Base-by-base conservation (phyloP, 53 echinoderm and acorn worm species). In the Echinometra lucunter region DNA sequence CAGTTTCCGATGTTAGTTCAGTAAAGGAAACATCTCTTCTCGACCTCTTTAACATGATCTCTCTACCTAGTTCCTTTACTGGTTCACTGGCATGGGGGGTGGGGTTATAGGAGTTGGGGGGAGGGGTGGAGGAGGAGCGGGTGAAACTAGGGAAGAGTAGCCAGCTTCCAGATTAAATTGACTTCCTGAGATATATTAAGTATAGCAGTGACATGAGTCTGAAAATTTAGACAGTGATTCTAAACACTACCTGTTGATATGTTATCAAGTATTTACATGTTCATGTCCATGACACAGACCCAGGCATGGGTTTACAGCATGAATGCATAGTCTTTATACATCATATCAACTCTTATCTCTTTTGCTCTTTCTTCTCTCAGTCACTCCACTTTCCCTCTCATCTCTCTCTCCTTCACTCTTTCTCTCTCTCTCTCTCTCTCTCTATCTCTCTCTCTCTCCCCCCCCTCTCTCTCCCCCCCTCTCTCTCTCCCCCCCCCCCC, bases 81-180 rank as follows among this genome's bases (percentile, higher is more conserved):
- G 44, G 80, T 80, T 80, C 80, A 80, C 44, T 38, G 70, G 11
- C 34, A n/a, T n/a, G n/a, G n/a, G n/a, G n/a, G 53, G 45, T 23
- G 82, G 82, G n/a, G n/a, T n/a, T n/a, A n/a, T n/a, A n/a, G n/a
- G n/a, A n/a, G n/a, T n/a, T n/a, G n/a, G n/a, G n/a, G 44, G 82
- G 45, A 5, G 82, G 82, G 82, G 42, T 0, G 3, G 82, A 9
- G 49, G 53, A 4, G 53, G 53, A 13, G 53, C 13, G 53, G 53
- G 53, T 53, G 4, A 53, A 88, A 3, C 19, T 13, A 58, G 47
- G 60, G 60, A 89, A 60, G 89, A 89, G 60, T 37, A 89, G 89
- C 57, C 89, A 58, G 58, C 89, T 89, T 89, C 89, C 89, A 35
- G 57, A 89, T 89, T 60, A 89, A 89, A 89, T 58, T 40, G 12